Percentiles rank a stretch among this genome's conserved stretches.
Evolutionary conservation across 2,888 invertebrate species (phyloP).

Genomic region (Dolomedes plantarius): DNA sequence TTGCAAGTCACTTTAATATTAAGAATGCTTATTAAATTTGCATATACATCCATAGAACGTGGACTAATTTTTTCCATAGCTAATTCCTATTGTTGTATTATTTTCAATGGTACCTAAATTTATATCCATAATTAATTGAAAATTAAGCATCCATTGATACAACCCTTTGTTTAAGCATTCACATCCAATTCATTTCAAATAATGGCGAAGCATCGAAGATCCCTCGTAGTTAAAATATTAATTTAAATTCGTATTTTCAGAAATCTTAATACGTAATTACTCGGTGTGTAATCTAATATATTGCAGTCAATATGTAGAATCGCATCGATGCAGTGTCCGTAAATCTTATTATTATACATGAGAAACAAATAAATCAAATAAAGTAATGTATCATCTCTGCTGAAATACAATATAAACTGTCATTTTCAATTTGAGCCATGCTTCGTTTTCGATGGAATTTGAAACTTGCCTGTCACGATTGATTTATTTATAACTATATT

Average conservation of each 20-base stretch:
- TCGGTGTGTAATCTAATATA: neutral
- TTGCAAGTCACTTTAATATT: no score
- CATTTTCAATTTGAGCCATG: neutral
- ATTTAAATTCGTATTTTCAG: neutral
- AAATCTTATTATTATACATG: neutral
- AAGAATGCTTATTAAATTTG: no score
- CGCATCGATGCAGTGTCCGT: neutral
- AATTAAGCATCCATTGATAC: no score
- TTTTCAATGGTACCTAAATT: no score
- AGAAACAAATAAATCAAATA: slow-evolving; percentile 9
- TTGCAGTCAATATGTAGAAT: neutral
- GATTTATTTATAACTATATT: slow-evolving; percentile 1
- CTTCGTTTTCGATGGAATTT: neutral
- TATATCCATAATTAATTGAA: no score
- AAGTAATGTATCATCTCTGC: neutral
- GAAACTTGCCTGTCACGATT: neutral
- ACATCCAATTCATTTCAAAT: no score
- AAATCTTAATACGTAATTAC: neutral
- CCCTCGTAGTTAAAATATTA: no score
- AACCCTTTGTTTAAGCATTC: no score
- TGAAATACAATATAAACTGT: slow-evolving; percentile 10
- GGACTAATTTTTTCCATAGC: no score
- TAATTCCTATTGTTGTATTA: no score
- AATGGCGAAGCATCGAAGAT: no score
- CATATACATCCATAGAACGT: no score